Conservation (phyloP, 2,113 vertebrate species). For the Xiphorhynchus elegans region DNA sequence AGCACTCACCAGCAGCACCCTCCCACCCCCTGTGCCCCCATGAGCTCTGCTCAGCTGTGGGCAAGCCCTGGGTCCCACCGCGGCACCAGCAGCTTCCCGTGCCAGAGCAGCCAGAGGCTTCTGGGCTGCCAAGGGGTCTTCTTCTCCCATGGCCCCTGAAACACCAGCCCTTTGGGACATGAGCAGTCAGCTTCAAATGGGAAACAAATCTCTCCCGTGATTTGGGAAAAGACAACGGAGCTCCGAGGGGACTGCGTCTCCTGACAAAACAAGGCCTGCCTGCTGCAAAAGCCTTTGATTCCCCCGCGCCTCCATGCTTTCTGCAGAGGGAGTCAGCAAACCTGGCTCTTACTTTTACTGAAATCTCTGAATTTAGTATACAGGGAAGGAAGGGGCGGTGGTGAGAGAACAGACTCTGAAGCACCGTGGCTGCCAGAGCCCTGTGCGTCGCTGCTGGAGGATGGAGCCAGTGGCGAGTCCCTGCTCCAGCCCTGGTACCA, state of each 20-base stretch:
- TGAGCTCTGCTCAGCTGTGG: not conserved
- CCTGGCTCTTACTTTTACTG: conserved; percentile 65
- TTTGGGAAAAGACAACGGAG: conserved; percentile 46
- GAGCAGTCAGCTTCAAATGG: conserved; percentile 36
- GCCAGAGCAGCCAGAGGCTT: not conserved
- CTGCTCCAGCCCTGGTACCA: not conserved
- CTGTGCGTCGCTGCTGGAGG: rapidly evolving
- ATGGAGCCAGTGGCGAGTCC: not conserved
- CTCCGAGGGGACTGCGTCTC: conserved; percentile 39
- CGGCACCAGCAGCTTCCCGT: rapidly evolving
- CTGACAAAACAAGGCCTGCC: conserved; percentile 59
- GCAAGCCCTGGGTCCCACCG: rapidly evolving
- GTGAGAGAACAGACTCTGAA: conserved; percentile 51
- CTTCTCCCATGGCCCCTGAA: not conserved
- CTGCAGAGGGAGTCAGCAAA: conserved; percentile 62
- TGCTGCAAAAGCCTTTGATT: conserved; percentile 70
- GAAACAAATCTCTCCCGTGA: conserved; percentile 47
- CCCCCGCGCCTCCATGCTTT: conserved; percentile 49
- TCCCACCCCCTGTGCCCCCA: not conserved
- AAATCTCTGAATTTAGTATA: conserved; percentile 67
- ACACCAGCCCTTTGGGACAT: not conserved
- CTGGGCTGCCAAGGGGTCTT: not conserved
- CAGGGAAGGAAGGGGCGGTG: conserved; percentile 55
- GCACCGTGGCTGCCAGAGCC: not conserved
- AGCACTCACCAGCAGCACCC: not conserved